Percentiles rank a stretch among this genome's conserved stretches.
Evolutionary conservation across 2,888 invertebrate genomes (phyloP).

Genomic region (Andrena bucephala): DNA sequence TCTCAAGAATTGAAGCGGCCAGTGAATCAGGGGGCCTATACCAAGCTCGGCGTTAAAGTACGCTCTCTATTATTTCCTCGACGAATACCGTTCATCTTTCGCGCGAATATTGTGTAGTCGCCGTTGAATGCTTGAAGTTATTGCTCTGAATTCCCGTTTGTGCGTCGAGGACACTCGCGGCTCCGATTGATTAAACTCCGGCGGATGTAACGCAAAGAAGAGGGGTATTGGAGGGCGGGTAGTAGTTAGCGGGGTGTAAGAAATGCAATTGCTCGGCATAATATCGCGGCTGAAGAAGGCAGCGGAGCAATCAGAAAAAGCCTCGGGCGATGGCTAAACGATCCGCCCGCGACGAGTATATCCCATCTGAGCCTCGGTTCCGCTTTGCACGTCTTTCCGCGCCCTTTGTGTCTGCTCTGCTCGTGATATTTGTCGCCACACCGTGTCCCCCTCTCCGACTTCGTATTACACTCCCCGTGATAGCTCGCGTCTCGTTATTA

Average conservation of each 20-base stretch:
- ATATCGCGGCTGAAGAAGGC: conserved; percentile 68
- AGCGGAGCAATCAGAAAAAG: conserved; percentile 76
- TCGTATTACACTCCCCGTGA: conserved; percentile 40
- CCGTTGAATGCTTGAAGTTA: too few species aligned
- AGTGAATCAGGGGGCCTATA: too few species aligned
- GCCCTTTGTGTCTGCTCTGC: conserved; percentile 43
- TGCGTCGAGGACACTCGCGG: conserved; percentile 1
- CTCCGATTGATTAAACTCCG: conserved; percentile 25
- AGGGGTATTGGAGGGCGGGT: conserved; percentile 6
- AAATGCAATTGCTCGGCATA: conserved; percentile 77
- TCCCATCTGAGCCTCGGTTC: conserved; percentile 60
- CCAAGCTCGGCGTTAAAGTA: too few species aligned
- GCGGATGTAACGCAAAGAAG: neutral
- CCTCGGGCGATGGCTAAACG: conserved; percentile 75
- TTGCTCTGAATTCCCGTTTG: too few species aligned
- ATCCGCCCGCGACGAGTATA: conserved; percentile 73
- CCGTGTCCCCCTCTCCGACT: conserved; percentile 8
- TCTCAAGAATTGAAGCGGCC: too few species aligned
- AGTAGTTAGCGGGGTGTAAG: conserved; percentile 66
- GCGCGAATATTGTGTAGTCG: too few species aligned
- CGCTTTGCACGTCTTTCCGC: conserved; percentile 44
- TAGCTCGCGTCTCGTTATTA: conserved; percentile 57
- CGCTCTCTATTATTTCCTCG: too few species aligned
- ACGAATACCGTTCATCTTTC: too few species aligned
- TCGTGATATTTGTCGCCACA: conserved; percentile 61